These are phyloP conservation scores for Karalla daura DNA, from an alignment of 2,797 vertebrate species.

Conservation along the genomic window DNA sequence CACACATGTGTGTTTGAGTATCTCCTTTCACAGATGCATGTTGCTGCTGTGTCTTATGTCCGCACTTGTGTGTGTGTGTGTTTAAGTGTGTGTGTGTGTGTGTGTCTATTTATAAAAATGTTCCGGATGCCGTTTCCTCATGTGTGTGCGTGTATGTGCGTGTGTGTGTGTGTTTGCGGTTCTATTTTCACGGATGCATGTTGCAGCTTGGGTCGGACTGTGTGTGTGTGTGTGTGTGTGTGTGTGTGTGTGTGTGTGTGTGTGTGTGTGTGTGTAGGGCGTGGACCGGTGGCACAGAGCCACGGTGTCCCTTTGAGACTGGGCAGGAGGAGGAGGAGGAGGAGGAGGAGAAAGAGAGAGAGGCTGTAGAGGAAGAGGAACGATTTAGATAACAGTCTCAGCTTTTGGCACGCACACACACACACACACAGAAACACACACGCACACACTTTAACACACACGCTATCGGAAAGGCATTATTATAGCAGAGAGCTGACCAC, in stretches of 20 bases:
- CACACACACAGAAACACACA: constrained; percentile 23
- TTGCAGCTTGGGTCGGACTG: constrained; percentile 23
- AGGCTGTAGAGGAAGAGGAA: constrained; percentile 67
- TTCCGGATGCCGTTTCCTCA: constrained; percentile 27
- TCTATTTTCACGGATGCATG: constrained; percentile 52
- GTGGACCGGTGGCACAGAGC: constrained; percentile 71
- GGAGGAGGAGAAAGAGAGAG: constrained; percentile 47
- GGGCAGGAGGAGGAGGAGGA: constrained; percentile 54
- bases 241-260: constrained; percentile 27
- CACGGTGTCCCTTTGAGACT: constrained; percentile 77
- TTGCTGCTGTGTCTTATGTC: no score
- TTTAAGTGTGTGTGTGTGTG: constrained; percentile 21
- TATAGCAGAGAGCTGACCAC: constrained; percentile 72
- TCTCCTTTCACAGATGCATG: no score
- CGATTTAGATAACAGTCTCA: constrained; percentile 81
- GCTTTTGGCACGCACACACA: constrained; percentile 64
- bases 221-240: constrained; percentile 27
- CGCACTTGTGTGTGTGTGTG: constrained; percentile 26
- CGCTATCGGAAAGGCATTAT: constrained; percentile 72
- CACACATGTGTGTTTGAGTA: neutral
- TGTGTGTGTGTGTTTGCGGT: constrained; percentile 38
- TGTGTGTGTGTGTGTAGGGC: constrained; percentile 53
- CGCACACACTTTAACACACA: constrained; percentile 29
- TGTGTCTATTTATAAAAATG: constrained; percentile 49
- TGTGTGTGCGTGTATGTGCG: constrained; percentile 44